Evolutionary conservation across 2,888 invertebrate species (phyloP).

Genomic region (Cosmia trapezina): DNA sequence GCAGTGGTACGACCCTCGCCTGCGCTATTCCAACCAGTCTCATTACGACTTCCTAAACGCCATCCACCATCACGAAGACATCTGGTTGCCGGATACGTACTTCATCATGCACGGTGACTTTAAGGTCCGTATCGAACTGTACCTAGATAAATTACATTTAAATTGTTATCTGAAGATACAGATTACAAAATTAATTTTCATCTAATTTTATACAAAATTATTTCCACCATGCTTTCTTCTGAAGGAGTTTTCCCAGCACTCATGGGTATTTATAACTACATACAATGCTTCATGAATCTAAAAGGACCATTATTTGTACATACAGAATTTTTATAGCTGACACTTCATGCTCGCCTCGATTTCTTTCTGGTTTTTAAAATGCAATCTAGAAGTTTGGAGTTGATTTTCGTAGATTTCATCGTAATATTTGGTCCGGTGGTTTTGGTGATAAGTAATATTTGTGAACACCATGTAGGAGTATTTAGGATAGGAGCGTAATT

Average conservation of each 20-base stretch:
- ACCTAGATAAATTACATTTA: constrained; percentile 37
- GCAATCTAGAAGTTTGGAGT: constrained; percentile 67
- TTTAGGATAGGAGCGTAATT: constrained; percentile 64
- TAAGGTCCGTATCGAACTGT: constrained; percentile 88
- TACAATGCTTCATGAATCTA: constrained; percentile 80
- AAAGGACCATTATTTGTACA: constrained; percentile 77
- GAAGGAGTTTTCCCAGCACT: constrained; percentile 85
- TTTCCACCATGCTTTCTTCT: constrained; percentile 83
- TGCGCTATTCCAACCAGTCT: constrained; percentile 96
- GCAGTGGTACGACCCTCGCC: constrained; percentile 97
- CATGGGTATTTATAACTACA: constrained; percentile 84
- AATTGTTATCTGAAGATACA: constrained; percentile 53
- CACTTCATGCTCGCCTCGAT: constrained; percentile 74
- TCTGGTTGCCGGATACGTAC: constrained; percentile 98
- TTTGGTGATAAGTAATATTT: constrained; percentile 67
- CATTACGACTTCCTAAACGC: constrained; percentile 97
- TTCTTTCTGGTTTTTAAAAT: constrained; percentile 70
- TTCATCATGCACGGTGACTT: constrained; percentile 99
- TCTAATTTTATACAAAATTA: constrained; percentile 78
- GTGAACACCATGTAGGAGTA: constrained; percentile 69
- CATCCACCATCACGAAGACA: constrained; percentile 97
- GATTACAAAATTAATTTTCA: constrained; percentile 66
- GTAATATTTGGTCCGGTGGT: constrained; percentile 71
- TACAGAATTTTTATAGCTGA: constrained; percentile 76
- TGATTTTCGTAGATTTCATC: constrained; percentile 68